Base-by-base conservation (phyloP, 1,140 invertebrate genomes). In the Oedothorax gibbosus region DNA sequence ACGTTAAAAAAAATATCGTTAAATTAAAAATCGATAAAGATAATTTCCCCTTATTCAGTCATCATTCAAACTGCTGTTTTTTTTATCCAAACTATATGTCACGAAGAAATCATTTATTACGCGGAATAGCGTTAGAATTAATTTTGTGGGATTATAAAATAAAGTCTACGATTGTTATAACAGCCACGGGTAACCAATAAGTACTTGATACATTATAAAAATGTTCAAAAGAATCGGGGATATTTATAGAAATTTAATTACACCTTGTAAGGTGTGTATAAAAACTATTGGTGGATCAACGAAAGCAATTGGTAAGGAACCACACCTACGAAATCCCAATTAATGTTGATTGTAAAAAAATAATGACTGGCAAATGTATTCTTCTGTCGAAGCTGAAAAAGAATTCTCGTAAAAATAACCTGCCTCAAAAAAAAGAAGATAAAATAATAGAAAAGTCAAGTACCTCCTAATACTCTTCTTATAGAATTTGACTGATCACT, bases 171-270 rank as follows among this genome's bases (percentile, higher is more conserved):
- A 71, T 81, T 71, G 57, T 82, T 82, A 82, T 73, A 82, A 73
- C 80, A 82, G 49, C 53, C 80, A 21, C n/a, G 56, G 68, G 80
- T 69, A 82, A 68, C 57, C 80, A 82, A 82, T 82, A 82, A 72
- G 80, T 18, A 73, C 60, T 72, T 82, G 69, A 82, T 82, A 82
- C 68, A 82, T 82, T 82, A 82, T 73, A 73, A 82, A 82, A 82
- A 82, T 65, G 56, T 51, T 21, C 56, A 35, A 35, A 35, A 50
- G 80, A 73, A 82, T 21, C 20, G 64, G 35, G 57, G 80, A 73
- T 82, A 82, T 82, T 82, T 82, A 82, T 82, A 82, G 80, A 82
- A 73, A 82, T 82, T 82, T 82, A 82, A 82, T 82, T 82, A 82
- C 73, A 82, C 69, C 69, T 35, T 12, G 49, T 73, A 73, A 64